Conservation (phyloP, 2,888 invertebrate species). For the Scaptomyza cyrtandrae region DNA sequence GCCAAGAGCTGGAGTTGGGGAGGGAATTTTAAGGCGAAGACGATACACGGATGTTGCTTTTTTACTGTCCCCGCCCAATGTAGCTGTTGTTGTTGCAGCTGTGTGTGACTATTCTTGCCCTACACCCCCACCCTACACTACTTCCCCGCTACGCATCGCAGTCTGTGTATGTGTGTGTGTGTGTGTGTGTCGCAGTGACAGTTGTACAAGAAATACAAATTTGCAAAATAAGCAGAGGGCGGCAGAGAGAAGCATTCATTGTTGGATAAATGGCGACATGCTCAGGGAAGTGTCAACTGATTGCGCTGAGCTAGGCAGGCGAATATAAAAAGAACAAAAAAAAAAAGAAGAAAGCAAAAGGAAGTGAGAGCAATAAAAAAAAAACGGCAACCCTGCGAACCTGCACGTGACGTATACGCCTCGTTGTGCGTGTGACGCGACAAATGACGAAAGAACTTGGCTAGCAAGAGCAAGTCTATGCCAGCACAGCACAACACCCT, state of each 20-base stretch:
- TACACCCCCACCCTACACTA: background rate
- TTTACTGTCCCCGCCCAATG: conserved; percentile 54
- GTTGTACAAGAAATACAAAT: conserved; percentile 80
- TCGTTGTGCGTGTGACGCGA: conserved; percentile 72
- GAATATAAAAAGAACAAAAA: conserved; percentile 44
- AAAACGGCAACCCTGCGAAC: conserved; percentile 43
- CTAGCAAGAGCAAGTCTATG: conserved; percentile 21
- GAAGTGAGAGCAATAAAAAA: conserved; percentile 22
- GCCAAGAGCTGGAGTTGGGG: conserved; percentile 17
- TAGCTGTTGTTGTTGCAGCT: conserved; percentile 34
- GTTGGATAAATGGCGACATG: conserved; percentile 77
- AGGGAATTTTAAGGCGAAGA: conserved; percentile 27
- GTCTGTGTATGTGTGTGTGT: conserved; percentile 52
- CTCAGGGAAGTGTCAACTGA: conserved; percentile 79
- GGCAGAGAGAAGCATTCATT: conserved; percentile 48
- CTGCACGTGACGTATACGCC: conserved; percentile 79
- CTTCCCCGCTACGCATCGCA: background rate
- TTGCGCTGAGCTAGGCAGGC: conserved; percentile 78
- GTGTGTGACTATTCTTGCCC: conserved; percentile 43
- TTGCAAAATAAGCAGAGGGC: conserved; percentile 76
- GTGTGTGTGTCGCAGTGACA: conserved; percentile 64
- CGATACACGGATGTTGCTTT: conserved; percentile 69
- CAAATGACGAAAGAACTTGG: conserved; percentile 56
- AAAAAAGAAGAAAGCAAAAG: background rate
- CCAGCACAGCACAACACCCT: conserved; percentile 21